Evolutionary conservation across 2,797 vertebrate genomes (phyloP), one percentile per base, ranked within the genome.

Genomic region (Notamacropus eugenii): DNA sequence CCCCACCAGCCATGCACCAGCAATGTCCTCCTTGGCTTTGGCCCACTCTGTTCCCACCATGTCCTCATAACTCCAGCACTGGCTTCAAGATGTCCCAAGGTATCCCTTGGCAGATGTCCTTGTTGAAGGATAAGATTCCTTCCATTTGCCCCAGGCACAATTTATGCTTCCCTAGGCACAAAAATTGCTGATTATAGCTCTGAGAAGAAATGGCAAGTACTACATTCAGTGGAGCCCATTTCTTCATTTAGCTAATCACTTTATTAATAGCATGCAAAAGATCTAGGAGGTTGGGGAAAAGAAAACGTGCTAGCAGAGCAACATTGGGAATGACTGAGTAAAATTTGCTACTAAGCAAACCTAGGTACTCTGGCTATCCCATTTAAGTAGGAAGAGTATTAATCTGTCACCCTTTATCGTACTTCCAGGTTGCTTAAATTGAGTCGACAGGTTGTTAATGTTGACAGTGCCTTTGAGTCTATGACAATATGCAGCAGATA

Each of bases 341-440:
- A 67, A 97, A 97, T 97, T 91, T 93, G 56, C 96, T 97, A 95
- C 92, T 52, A 54, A 98, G 95, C 94, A 97, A 98, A 97, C 28
- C 94, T 58, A 22, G 93, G 92, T 34, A 94, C 34, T 93, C 94
- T 96, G 94, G 92, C 0, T 96, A 46, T 92, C 97, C 95, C 94
- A 93, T 96, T 96, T 95, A 50, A 97, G 62, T 96, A 93, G 95
- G 95, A 96, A 90, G 59, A 93, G 54, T 97, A 98, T 97, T 96
- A 96, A 95, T 97, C 62, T 98, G 97, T 98, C 98, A 97, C 97
- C 94, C 93, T 98, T 97, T 97, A 97, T 98, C 98, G 98, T 91
- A 96, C 93, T 98, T 95, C 97, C 96, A 98, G 97, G 93, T 96
- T 95, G 97, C 97, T 97, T 97, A 98, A 98, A 67, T 59, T 94